Evolutionary conservation across 2,113 vertebrate species (phyloP), one percentile per base, ranked within the genome.

Genomic region (Vicugna pacos): DNA sequence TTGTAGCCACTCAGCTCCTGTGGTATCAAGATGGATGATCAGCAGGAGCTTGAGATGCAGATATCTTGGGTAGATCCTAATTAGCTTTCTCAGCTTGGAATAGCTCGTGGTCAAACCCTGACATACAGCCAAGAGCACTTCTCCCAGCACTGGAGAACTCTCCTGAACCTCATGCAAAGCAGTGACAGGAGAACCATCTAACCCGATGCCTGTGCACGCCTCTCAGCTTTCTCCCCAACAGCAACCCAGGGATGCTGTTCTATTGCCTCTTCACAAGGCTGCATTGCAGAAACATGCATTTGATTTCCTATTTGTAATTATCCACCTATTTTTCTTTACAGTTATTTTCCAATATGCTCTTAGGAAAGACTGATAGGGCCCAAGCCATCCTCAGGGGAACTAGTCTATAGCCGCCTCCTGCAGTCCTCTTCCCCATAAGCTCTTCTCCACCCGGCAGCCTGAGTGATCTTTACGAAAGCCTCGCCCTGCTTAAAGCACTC

Each of bases 1-100:
- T 89, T 30, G 3, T 38, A 35, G 30, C 22, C 3, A 2, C 10
- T 81, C 20, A 42, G 60, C 32, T 8, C 52, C 48, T 92, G 1
- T 24, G 10, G 9, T 70, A 84, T 91, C n/a, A 65, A 48, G 46
- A 62, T 82, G 56, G 65, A 54, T 3, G 3, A 11, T 28, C 62
- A 26, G 50, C 48, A 26, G 58, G 32, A 46, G 6, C 22, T 38
- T 81, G 76, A 76, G 77, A 24, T 64, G 35, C 35, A 80, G 82
- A 77, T 67, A 64, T 67, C 24, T 52, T 58, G 46, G 48, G 16
- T 64, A 72, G 80, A 67, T 26, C 90, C 38, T 80, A 35, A 73
- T 86, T 93, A 88, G 64, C 69, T 16, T 92, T 94, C 58, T 95
- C 82, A 91, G 72, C 60, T 67, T 81, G 65, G 14, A 48, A 79